phyloP scores from a whole-genome alignment of 1,140 invertebrate species.

The Temnothorax curvispinosus region DNA sequence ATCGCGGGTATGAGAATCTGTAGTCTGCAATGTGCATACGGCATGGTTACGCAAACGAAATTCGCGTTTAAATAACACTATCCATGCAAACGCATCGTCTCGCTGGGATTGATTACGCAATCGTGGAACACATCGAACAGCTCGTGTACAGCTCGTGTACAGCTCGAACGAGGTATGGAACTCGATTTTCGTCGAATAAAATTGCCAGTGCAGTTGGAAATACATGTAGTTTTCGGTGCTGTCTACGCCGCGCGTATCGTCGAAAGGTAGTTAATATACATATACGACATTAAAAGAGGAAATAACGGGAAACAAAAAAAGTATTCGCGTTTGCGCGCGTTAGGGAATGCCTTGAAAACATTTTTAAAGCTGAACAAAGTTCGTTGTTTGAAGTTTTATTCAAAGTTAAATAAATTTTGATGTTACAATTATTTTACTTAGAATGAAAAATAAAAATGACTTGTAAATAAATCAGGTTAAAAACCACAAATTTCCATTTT shows the following conservation, averaged over 20 bases:
- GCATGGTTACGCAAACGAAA: neutral
- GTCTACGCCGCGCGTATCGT: neutral
- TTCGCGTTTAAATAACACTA: neutral
- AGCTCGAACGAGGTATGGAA: neutral
- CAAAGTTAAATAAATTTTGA: neutral
- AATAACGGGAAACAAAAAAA: neutral
- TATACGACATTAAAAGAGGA: neutral
- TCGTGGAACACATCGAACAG: neutral
- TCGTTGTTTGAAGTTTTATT: neutral
- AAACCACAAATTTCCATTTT: neutral
- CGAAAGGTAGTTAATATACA: slow-evolving; percentile 15
- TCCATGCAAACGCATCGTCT: neutral
- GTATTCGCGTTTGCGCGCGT: neutral
- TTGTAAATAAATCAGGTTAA: neutral
- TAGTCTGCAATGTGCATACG: neutral
- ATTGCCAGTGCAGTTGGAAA: neutral
- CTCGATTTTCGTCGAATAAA: slow-evolving; percentile 19
- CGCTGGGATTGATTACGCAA: slow-evolving; percentile 6
- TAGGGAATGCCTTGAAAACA: neutral
- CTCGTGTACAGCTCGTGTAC: too few relatives aligned
- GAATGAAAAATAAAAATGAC: neutral
- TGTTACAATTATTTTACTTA: neutral
- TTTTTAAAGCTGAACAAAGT: neutral
- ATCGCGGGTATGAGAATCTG: neutral
- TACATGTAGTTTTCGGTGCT: neutral